phyloP scores from a whole-genome alignment of 1,140 invertebrate species.

The Apocrypta bakeri region DNA sequence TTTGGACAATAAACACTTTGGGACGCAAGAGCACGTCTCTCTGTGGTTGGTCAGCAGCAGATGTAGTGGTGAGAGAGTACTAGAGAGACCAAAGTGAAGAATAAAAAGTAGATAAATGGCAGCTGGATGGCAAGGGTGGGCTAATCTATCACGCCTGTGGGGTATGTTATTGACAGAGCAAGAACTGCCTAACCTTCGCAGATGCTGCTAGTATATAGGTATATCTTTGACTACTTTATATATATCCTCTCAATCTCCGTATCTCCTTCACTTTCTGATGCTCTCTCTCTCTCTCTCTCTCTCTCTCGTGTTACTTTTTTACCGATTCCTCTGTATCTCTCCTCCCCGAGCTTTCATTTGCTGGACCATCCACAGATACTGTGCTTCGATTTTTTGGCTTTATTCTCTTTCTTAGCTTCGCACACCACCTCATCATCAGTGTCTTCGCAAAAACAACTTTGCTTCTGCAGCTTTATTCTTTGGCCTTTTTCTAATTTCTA shows the following conservation, averaged over 20 bases:
- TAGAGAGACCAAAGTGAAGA: conserved; percentile 60
- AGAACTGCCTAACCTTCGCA: conserved; percentile 66
- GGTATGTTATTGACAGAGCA: conserved; percentile 72
- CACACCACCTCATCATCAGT: conserved; percentile 10
- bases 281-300: not conserved
- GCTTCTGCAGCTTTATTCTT: not conserved
- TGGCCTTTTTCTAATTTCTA: not conserved
- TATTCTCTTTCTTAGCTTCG: conserved; percentile 17
- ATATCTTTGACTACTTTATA: conserved; percentile 26
- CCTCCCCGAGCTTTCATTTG: conserved; percentile 27
- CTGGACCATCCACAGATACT: not conserved
- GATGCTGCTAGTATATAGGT: conserved; percentile 26
- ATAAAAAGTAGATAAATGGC: conserved; percentile 73
- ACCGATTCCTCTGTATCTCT: conserved; percentile 26
- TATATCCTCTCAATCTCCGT: conserved; percentile 45
- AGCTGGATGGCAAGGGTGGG: conserved; percentile 67
- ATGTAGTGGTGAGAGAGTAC: not conserved
- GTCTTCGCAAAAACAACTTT: conserved; percentile 27
- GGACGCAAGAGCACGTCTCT: conserved; percentile 52
- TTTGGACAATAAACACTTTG: conserved; percentile 65
- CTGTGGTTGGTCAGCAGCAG: not conserved
- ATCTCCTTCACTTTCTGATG: not conserved
- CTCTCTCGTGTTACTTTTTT: conserved; percentile 24
- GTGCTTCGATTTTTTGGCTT: not conserved
- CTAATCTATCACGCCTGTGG: conserved; percentile 70